phyloP scores from a whole-genome alignment of 1,140 invertebrate species.

The Drosophila nikananu region DNA sequence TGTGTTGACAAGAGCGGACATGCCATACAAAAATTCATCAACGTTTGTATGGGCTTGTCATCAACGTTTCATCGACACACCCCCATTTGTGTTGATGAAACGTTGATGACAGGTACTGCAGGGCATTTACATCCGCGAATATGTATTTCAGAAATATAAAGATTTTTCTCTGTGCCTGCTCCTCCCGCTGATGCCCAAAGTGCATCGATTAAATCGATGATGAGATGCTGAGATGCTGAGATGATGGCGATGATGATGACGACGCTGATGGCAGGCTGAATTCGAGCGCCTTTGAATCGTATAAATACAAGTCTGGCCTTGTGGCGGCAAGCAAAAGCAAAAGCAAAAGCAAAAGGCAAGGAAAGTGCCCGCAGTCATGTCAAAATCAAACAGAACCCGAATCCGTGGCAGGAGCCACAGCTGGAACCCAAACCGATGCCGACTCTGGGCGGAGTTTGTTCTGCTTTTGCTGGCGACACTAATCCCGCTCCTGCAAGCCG shows the following conservation, averaged over 20 bases:
- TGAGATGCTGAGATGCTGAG: constrained; percentile 12
- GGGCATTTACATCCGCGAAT: too few species aligned
- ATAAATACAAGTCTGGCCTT: constrained; percentile 68
- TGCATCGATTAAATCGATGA: constrained; percentile 56
- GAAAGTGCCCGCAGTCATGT: constrained; percentile 47
- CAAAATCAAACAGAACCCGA: constrained; percentile 45
- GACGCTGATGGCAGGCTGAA: constrained; percentile 19
- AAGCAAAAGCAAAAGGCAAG: constrained; percentile 39
- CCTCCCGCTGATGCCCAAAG: constrained; percentile 21
- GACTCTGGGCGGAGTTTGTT: constrained; percentile 17
- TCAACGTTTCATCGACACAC: too few species aligned
- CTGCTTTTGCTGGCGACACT: constrained; percentile 44
- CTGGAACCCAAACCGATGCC: not conserved
- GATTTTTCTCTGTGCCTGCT: not conserved
- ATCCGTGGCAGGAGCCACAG: not conserved
- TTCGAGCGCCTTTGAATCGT: constrained; percentile 34
- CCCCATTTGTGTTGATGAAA: too few species aligned
- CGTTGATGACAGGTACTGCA: too few species aligned
- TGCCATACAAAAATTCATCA: too few species aligned
- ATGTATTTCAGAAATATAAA: not conserved
- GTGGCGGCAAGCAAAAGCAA: constrained; percentile 21
- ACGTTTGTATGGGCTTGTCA: too few species aligned
- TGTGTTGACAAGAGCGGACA: too few species aligned
- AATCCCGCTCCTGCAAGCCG: constrained; percentile 50
- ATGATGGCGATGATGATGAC: too few species aligned